These are phyloP conservation scores for Unio delphinus DNA, from an alignment of 2,888 invertebrate species.

Conservation along the genomic window DNA sequence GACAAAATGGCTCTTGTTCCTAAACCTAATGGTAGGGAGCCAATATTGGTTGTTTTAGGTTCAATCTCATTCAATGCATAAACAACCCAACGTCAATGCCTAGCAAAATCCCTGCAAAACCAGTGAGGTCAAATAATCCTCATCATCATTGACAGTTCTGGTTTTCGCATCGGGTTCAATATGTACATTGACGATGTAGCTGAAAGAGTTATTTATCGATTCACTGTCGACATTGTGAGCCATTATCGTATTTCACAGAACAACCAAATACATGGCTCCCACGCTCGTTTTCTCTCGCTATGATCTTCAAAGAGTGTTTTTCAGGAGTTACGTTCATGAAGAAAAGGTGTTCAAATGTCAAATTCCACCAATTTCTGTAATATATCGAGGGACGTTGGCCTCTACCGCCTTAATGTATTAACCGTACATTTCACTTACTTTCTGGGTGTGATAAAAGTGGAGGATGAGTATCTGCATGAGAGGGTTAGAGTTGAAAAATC, in stretches of 20 bases:
- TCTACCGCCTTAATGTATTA: slow-evolving; percentile 15
- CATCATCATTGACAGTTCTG: no score
- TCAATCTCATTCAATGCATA: background rate
- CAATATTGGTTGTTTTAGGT: background rate
- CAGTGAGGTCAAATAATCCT: slow-evolving; percentile 35
- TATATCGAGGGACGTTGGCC: slow-evolving; percentile 24
- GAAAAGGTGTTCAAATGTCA: slow-evolving; percentile 31
- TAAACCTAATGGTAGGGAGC: background rate
- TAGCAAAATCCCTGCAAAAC: slow-evolving; percentile 20
- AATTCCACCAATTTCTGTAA: slow-evolving; percentile 33
- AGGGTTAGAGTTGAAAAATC: slow-evolving; percentile 13
- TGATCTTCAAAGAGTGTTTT: slow-evolving; percentile 9
- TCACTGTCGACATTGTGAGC: slow-evolving; percentile 34
- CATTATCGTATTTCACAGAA: slow-evolving; percentile 7
- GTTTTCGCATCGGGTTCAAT: slow-evolving; percentile 6
- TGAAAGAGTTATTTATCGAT: slow-evolving; percentile 21
- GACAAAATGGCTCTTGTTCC: background rate
- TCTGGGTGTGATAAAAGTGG: slow-evolving; percentile 16
- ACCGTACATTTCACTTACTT: slow-evolving; percentile 18
- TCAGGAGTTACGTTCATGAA: slow-evolving; percentile 24
- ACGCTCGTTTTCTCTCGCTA: background rate
- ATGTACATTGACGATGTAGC: slow-evolving; percentile 27
- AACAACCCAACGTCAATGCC: slow-evolving; percentile 12
- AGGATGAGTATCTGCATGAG: slow-evolving; percentile 12
- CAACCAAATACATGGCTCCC: slow-evolving; percentile 23